These are phyloP conservation scores for Campoplex nolae DNA, from an alignment of 2,888 invertebrate species.

Conservation along the genomic window DNA sequence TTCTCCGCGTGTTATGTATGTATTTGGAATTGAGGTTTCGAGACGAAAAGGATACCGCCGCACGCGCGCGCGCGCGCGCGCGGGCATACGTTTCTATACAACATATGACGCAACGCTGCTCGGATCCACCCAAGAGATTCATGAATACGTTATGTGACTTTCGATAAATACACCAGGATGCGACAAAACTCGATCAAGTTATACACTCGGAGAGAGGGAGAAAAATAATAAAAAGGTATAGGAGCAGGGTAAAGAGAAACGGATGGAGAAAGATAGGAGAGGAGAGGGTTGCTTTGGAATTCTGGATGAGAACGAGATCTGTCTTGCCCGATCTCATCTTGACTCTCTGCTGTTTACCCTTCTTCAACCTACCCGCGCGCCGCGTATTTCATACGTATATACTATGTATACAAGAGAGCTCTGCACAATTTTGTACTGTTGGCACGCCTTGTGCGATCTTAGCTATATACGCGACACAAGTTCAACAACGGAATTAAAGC, in stretches of 20 bases:
- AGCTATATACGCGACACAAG: constrained; percentile 6
- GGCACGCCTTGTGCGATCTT: constrained; percentile 22
- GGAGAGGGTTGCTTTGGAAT: background rate
- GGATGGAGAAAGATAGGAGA: background rate
- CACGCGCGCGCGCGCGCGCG: too few species aligned
- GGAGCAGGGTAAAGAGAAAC: too few species aligned
- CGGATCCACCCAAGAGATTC: background rate
- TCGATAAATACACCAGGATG: background rate
- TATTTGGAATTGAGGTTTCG: constrained; percentile 61
- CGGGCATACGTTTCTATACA: constrained; percentile 26
- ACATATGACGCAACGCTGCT: constrained; percentile 40
- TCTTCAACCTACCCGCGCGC: too few species aligned
- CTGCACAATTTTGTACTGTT: constrained; percentile 29
- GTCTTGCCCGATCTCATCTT: constrained; percentile 63
- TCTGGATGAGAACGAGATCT: constrained; percentile 28
- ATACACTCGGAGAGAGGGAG: too few species aligned
- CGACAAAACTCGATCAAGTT: constrained; percentile 5
- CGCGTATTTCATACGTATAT: too few species aligned
- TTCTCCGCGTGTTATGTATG: too few species aligned
- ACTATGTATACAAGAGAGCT: background rate
- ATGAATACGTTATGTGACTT: background rate
- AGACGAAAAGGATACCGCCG: constrained; percentile 32
- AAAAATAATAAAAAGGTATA: too few species aligned
- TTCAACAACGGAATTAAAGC: constrained; percentile 40
- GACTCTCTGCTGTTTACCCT: constrained; percentile 62